Base-by-base conservation (phyloP, 2,113 vertebrate species). In the Dipodomys stephensi region DNA sequence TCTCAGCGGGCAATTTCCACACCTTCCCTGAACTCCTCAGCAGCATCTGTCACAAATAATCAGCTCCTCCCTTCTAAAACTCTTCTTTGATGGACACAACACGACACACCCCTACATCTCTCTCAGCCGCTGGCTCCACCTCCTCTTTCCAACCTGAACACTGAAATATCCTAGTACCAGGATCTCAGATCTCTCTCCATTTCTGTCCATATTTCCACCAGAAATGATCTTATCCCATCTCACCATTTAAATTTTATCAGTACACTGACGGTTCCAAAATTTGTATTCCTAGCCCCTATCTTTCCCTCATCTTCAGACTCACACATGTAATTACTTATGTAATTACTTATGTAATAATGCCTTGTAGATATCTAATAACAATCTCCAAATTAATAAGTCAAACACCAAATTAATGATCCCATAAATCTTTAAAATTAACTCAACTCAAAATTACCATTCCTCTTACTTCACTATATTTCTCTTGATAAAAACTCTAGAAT, bases 371-470 rank as follows among this genome's bases (percentile, higher is more conserved):
- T 32, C 7, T 8, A 90, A 35, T 7, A 90, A 13, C 15, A 69
- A 94, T 74, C 28, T 89, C 72, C 81, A 77, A 92, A 19, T 46
- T 72, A 28, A 16, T 16, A 90, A 83, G 19, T 28, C 67, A 60
- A 74, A 87, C 86, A 76, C 22, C 28, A 73, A 74, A 87, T 84
- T 94, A 18, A 35, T 90, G 32, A 82, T 73, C 74, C 32, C 7
- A 82, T n/a, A 73, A 20, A 6, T 88, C 28, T 4, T 60, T 19
- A 2, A 30, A 39, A 7, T 8, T 87, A 13, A 22, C 16, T 23
- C 27, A 60, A 49, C 32, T 83, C 80, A 69, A 49, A 71, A 85
- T 30, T 25, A 15, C 39, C 20, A 16, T 49, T 64, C 11, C 16
- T 23, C 16, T 82, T 80, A 35, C 9, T 73, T 16, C 2, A 65